Base-by-base conservation (phyloP, 2,113 vertebrate species). In the Equus przewalskii region DNA sequence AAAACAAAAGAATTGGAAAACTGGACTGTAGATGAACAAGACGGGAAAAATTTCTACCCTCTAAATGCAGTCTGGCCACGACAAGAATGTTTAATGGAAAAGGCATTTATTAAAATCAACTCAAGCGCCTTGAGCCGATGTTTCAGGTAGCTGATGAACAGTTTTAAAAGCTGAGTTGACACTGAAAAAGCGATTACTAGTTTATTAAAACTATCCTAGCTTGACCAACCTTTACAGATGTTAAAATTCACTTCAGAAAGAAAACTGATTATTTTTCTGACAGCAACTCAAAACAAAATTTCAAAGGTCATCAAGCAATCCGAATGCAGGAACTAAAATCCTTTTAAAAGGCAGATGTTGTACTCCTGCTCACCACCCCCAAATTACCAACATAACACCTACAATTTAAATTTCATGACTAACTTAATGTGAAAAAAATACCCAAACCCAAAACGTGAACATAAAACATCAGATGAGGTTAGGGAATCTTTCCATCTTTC, bases 141-240 rank as follows among this genome's bases (percentile, higher is more conserved):
- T 58, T 94, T 96, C 79, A 93, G n/a, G 22, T 58, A 93, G 49
- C 86, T 44, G 41, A 96, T 56, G 44, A 97, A 87, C 24, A 70
- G 80, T 85, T 95, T 95, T 95, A 86, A 97, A 98, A 93, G 88
- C 60, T 81, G 41, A 67, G 64, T 60, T 94, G 94, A 97, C 84
- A 90, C 94, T 98, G n/a, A 96, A 93, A 97, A 92, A 96, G 49
- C 96, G 80, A 96, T 89, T 95, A 95, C 91, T 97, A 94, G 91
- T 96, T 94, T 94, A 97, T 93, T 97, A 95, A 90, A 96, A 97
- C n/a, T 73, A 82, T 33, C 69, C 33, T 96, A 97, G 90, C 44
- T 89, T 97, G 75, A 96, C 96, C 92, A 95, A 96, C 87, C 76
- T 97, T 94, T 96, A 41, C 26, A 84, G 85, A 94, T 96, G 73